Evolutionary conservation across 2,797 vertebrate genomes (phyloP), one percentile per base, ranked within the genome.

Genomic region (Heterohyrax brucei): DNA sequence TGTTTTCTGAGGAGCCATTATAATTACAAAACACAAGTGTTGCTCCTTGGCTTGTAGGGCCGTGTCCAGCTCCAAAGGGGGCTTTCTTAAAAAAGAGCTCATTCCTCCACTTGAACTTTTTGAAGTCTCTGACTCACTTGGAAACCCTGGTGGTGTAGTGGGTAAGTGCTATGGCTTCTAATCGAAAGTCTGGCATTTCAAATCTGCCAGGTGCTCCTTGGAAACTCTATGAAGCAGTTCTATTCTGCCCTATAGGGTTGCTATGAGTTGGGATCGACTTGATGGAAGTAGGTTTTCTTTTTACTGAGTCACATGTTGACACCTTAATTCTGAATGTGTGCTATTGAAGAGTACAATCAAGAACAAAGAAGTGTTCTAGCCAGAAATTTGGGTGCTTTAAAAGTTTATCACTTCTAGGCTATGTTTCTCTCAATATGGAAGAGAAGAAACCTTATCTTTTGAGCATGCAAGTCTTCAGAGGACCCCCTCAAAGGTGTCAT

Each of bases 301-400:
- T 39, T 39, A 39, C 39, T 39, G 39, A 39, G 39, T 39, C 39
- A 10, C 19, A 39, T 62, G 62, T 61, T 79, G 24, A 50, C 16
- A 61, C 53, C 70, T 56, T 73, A 81, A 50, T 22, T 87, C 16
- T 87, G 24, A 87, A n/a, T 39, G 83, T 80, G 22, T 44, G 75
- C 62, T 13, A 59, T 21, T 50, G 46, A 78, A 62, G 4, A 48
- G 44, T 48, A 33, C 18, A 61, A 61, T 80, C 72, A 73, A 30
- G 18, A 48, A 87, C 72, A 16, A 50, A 81, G 44, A 81, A 72
- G 87, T 81, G 77, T 53, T 87, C 30, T 93, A 19, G n/a, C 44
- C 76, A 93, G 56, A 61, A 30, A 68, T 48, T n/a, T 39, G 39
- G 39, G 39, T 39, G 39, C 39, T 39, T 3, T 39, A 39, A 39